Conservation (phyloP, 2,888 invertebrate species). For the Cheilosia grossa region DNA sequence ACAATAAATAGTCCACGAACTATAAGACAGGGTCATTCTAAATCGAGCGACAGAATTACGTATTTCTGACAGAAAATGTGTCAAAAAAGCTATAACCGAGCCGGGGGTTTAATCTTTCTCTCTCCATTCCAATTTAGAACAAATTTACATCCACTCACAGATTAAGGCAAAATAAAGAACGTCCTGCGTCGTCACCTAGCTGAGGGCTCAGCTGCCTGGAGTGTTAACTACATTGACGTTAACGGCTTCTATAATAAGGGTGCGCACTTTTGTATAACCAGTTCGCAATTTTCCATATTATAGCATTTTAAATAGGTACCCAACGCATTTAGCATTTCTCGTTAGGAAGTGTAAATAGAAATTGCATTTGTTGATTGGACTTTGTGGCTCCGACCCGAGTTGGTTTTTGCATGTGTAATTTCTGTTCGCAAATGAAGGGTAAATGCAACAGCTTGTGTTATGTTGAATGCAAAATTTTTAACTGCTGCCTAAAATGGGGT, state of each 20-base stretch:
- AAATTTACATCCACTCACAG: background rate
- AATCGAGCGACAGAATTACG: background rate
- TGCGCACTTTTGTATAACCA: background rate
- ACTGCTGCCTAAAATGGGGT: background rate
- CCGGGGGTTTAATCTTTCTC: constrained; percentile 2
- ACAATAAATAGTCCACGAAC: constrained; percentile 14
- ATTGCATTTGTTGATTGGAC: constrained; percentile 34
- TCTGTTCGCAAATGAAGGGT: background rate
- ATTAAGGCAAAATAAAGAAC: background rate
- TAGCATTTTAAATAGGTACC: constrained; percentile 4
- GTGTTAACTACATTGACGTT: background rate
- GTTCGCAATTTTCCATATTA: background rate
- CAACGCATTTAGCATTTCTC: background rate
- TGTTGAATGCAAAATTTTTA: background rate
- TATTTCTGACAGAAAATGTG: background rate
- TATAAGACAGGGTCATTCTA: constrained; percentile 1
- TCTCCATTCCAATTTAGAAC: constrained; percentile 7
- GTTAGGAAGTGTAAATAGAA: constrained; percentile 3
- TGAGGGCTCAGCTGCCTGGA: background rate
- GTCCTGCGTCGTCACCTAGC: background rate
- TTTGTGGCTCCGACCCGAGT: constrained; percentile 12
- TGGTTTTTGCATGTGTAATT: background rate
- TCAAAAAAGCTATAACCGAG: background rate
- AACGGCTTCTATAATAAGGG: background rate
- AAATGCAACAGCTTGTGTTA: constrained; percentile 10